Evolutionary conservation across 2,113 vertebrate species (phyloP), one percentile per base, ranked within the genome.

Genomic region (Anhinga rufa): DNA sequence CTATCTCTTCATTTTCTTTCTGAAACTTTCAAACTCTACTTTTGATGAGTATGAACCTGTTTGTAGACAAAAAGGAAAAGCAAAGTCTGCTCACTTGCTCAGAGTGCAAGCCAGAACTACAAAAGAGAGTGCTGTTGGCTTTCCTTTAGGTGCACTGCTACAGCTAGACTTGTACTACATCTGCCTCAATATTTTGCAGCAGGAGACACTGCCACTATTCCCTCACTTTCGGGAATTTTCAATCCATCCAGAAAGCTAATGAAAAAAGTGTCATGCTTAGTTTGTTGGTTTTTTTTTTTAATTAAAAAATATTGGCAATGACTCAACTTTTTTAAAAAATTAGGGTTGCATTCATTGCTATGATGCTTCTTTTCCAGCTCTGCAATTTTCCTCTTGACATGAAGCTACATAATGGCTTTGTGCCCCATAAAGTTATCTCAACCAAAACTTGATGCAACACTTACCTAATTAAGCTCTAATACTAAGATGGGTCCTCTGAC

Each of bases 391-490:
- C 91, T 44, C 40, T 88, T 85, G 80, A 92, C 12, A 8, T 51
- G 74, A 92, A 97, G 91, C 15, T 92, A 77, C 88, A 54, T 57
- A 95, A 94, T 46, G 40, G 81, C 72, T 94, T 84, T 82, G 74
- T 68, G 70, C 38, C 46, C 81, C 77, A 83, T 84, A 95, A 95
- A 95, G 61, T 81, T 88, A 76, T 82, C 58, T 79, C 76, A 90
- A 90, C 68, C 46, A 14, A 96, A 98, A 93, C 71, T 94, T 97
- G 93, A 95, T 95, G 90, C 81, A 95, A 71, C 66, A 70, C 57
- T 96, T 95, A 88, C 68, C 78, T 96, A 97, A 97, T 96, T 97
- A 97, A 97, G 70, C 83, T 93, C 65, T 51, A 89, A 91, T 60
- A 40, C 86, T 93, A 87, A 92, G 91, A 96, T 94, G 93, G 77